Base-by-base conservation (phyloP, 2,797 vertebrate species). In the Lagodon rhomboides region DNA sequence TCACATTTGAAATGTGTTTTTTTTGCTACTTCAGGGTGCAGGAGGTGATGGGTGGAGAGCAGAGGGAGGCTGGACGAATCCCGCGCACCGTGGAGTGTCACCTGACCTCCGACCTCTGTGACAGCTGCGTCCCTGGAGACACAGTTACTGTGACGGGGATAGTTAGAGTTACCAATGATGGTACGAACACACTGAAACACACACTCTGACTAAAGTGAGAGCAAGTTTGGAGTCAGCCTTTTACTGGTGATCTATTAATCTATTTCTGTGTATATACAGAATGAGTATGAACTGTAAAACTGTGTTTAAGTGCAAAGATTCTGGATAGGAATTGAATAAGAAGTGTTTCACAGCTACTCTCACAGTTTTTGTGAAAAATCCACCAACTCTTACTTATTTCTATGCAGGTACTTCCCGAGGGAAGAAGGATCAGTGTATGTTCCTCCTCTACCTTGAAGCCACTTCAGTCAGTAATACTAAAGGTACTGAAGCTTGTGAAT, bases 341-440 rank as follows among this genome's bases (percentile, higher is more conserved):
- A 49, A 50, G 43, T 30, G 20, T 5, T 12, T 66, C 4, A n/a
- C 5, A 51, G 15, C 34, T 1, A 15, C 43, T 43, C 41, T 12
- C 41, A 12, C 41, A 13, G 12, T 44, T 44, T 34, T 34, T 34
- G 30, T 34, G 34, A 7, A 50, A 22, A 27, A 0, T 11, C 17
- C 22, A 16, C 8, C 25, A 50, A 61, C 22, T 15, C 22, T 2
- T 12, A 43, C 46, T 38, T 41, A 3, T 83, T 53, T 87, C 81
- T 82, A 62, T 87, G 77, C 86, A 99, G 98, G 97, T 27, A 77
- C 47, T 73, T 95, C 94, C 76, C 96, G 93, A 87, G 96, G 95
- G 80, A 99, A 97, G 83, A 99, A 97, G 81, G 98, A 99, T 88
- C 98, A 98, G 86, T 99, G 98, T 73, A 96, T 99, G 96, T 99